Base-by-base conservation (phyloP, 2,113 vertebrate species). In the Podarcis cretensis region DNA sequence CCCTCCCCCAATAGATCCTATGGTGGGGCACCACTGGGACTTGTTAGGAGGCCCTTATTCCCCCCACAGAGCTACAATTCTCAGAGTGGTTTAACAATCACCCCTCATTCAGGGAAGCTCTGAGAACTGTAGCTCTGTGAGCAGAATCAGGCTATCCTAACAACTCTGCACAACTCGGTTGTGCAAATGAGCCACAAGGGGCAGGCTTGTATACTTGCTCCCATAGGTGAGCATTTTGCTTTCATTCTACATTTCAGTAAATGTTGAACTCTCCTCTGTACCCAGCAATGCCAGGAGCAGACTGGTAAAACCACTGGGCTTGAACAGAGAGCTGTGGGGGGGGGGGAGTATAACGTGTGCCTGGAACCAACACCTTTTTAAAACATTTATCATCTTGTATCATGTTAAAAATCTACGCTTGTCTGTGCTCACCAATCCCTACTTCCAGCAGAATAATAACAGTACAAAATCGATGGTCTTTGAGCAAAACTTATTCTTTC, bases 401-500 rank as follows among this genome's bases (percentile, higher is more conserved):
- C 37, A 37, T 37, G 4, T 37, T 37, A 37, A 37, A 37, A 37
- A 37, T 37, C 37, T 37, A 37, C 37, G 37, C 37, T 37, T 37
- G 37, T 37, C 37, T 37, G 37, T 37, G 37, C 37, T 37, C 37
- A 37, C 37, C 37, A 37, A 37, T 37, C 37, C 37, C 37, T 37
- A 85, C 87, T 63, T 63, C 14, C 16, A 80, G 0, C 83, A 6
- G 7, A 21, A 14, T 5, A 20, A 57, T 54, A 90, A 86, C 57
- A 18, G 6, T 91, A 40, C 75, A 84, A 9, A 73, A 69, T 30
- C 76, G 71, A 69, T 78, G 43, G 57, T 87, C 32, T 74, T 80
- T 81, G 90, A 84, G 80, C 71, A 54, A 87, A 87, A 85, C 13
- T 25, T 82, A 12, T 76, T 88, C 40, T 59, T 87, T 75, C 54